Base-by-base conservation (phyloP, 2,113 vertebrate genomes). In the Terrapene triunguis region DNA sequence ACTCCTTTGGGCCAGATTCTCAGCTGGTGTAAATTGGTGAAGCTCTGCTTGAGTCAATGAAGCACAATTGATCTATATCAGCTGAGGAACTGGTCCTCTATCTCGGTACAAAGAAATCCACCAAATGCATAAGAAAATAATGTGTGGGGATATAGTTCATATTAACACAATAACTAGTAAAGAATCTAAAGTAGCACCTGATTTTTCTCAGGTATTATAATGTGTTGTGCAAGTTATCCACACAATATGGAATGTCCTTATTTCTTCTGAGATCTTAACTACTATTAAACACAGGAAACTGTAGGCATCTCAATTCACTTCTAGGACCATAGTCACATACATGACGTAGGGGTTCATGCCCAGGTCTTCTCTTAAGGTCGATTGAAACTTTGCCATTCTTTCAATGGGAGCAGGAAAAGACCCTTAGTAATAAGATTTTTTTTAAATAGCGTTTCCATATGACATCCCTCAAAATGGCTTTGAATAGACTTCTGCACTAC, bases 11-110 rank as follows among this genome's bases (percentile, higher is more conserved):
- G 83, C 57, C 86, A 74, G 29, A 42, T 47, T 91, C 14, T 57
- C 83, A 79, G 72, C 38, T 76, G 21, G 72, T 44, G 17, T 24
- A 44, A 76, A 44, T 24, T 76, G 38, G 22, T 76, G 72, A 25
- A 44, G 38, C 72, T 44, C 27, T 62, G 27, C 57, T 62, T 32
- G 57, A 62, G 27, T 62, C 24, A 19, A n/a, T 69, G 62, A n/a
- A 69, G 32, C 25, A 42, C 72, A n/a, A 76, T 6, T 76, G 10
- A 91, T 94, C 86, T 87, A 50, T 57, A 42, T 84, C 89, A 95
- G 48, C 86, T 96, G 89, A 95, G 81, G 92, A 85, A 88, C 88
- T 96, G 91, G 32, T 85, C 65, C 55, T 65, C 89, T 42, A 21
- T 22, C n/a, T 74, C 72, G 5, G 72, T 84, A 86, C 24, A 82